Percentiles rank a stretch among this genome's conserved stretches.
These are phyloP conservation scores for Alsophila aescularia DNA, from an alignment of 2,888 invertebrate genomes.

Conservation along the genomic window DNA sequence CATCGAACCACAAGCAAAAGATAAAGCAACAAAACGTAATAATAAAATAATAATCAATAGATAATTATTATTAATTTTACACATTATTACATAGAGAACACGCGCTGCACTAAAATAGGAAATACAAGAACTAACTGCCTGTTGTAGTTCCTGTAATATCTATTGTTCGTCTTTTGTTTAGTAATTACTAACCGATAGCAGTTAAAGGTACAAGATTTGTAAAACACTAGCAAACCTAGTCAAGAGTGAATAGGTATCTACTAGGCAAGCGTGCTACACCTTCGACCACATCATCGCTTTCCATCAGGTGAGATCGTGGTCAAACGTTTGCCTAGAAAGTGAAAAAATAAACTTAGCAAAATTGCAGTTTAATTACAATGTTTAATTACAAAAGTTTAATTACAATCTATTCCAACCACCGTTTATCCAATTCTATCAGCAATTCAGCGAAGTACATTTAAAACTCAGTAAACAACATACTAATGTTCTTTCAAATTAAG, in stretches of 20 bases:
- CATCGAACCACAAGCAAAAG: neutral
- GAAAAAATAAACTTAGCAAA: too few species aligned
- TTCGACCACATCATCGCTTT: too few species aligned
- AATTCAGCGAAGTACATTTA: neutral
- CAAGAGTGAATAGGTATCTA: too few species aligned
- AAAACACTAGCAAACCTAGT: too few species aligned
- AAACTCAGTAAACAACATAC: too few species aligned
- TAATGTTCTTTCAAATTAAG: too few species aligned
- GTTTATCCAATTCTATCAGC: slow-evolving; percentile 12
- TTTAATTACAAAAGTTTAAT: too few species aligned
- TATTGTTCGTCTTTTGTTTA: neutral
- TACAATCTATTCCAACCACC: slow-evolving; percentile 17
- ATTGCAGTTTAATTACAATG: too few species aligned
- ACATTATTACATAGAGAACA: neutral
- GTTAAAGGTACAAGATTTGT: neutral
- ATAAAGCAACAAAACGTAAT: neutral
- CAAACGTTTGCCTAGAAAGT: too few species aligned
- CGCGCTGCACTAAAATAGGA: neutral
- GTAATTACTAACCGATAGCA: neutral
- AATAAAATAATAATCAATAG: neutral
- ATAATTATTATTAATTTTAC: too few species aligned
- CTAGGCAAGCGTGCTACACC: too few species aligned
- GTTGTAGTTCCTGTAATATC: neutral
- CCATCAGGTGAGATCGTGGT: too few species aligned
- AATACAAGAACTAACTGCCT: neutral